Percentiles rank a stretch among this genome's conserved stretches.
Conservation (phyloP, 1,140 invertebrate species). For the Penaeus chinensis region DNA sequence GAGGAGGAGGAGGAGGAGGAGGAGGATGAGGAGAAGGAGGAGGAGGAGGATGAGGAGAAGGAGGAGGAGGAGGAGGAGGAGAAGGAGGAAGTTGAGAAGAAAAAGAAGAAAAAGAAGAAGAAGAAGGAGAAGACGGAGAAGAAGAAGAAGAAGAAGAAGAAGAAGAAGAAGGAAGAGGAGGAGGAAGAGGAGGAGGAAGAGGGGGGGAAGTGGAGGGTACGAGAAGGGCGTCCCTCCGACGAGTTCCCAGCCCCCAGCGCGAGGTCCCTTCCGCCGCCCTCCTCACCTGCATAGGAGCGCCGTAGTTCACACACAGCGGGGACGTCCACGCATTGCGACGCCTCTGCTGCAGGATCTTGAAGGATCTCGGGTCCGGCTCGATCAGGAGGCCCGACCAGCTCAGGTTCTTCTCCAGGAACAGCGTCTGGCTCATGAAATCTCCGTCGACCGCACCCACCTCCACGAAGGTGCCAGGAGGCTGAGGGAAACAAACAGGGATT, state of each 20-base stretch:
- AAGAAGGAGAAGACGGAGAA: no score
- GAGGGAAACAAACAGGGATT: not conserved
- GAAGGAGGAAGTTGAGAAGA: no score
- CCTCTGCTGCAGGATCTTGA: constrained; percentile 22
- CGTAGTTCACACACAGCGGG: constrained; percentile 35
- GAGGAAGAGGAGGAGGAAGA: no score
- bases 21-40: no score
- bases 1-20: no score
- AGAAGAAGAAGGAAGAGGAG: no score
- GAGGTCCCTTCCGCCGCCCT: not conserved
- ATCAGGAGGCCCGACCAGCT: constrained; percentile 64
- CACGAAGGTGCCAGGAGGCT: constrained; percentile 63
- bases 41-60: no score
- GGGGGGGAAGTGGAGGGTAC: no score
- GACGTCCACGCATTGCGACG: constrained; percentile 55
- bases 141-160: no score
- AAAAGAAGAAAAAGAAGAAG: no score
- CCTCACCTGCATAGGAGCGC: not conserved
- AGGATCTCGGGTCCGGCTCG: constrained; percentile 64
- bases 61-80: no score
- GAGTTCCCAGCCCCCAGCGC: not conserved
- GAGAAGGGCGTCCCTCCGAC: no score
- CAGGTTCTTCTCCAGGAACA: constrained; percentile 63
- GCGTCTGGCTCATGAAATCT: constrained; percentile 63
- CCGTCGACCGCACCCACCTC: constrained; percentile 64